Conservation (phyloP, 2,797 vertebrate species). For the Apogon hyalosoma region DNA sequence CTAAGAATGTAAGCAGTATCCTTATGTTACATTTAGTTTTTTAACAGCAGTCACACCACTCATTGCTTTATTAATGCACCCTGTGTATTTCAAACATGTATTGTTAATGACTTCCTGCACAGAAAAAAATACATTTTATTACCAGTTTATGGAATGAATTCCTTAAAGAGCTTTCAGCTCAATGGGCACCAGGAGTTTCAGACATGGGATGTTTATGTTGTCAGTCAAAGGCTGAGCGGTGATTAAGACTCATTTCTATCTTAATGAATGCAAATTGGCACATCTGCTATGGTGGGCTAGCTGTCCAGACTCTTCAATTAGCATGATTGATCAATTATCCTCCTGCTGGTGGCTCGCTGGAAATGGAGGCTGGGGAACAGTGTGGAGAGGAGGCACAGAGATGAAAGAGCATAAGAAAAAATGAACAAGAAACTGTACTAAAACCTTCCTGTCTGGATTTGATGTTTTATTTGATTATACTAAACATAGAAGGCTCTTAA, state of each 20-base stretch:
- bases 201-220: conserved; percentile 81
- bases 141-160: conserved; percentile 46
- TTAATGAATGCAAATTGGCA: conserved; percentile 91
- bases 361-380: conserved; percentile 61
- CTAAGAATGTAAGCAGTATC: background rate
- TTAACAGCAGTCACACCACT: conserved; percentile 1
- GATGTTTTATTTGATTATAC: conserved; percentile 60
- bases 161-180: conserved; percentile 41
- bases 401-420: conserved; percentile 52
- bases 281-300: conserved; percentile 88
- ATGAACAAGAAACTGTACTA: conserved; percentile 26
- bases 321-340: conserved; percentile 90
- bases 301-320: conserved; percentile 89
- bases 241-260: conserved; percentile 85
- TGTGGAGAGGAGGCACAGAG: conserved; percentile 30
- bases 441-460: conserved; percentile 38
- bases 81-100: background rate
- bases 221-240: conserved; percentile 83
- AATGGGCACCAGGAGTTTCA: conserved; percentile 60
- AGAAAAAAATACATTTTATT: conserved; percentile 42
- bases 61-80: background rate
- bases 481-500: conserved; percentile 25
- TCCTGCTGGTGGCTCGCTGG: conserved; percentile 77
- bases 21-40: conserved; percentile 2
- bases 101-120: conserved; percentile 15